Conservation (phyloP, 2,888 invertebrate species). For the Lacanobia oleracea region DNA sequence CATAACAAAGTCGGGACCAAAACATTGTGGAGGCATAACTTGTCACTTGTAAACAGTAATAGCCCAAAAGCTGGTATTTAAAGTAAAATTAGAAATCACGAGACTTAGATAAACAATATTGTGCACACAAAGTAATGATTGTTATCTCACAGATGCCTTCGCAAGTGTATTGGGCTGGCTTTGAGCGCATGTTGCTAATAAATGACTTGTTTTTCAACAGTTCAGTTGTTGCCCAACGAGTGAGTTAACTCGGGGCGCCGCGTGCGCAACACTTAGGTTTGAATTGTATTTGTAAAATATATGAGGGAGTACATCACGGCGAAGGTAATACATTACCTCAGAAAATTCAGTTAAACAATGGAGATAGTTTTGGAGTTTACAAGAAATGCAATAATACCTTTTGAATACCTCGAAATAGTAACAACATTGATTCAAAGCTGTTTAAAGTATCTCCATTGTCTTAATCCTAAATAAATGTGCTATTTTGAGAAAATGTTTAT, state of each 20-base stretch:
- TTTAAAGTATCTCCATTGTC: conserved; percentile 81
- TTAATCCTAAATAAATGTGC: conserved; percentile 74
- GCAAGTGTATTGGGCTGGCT: conserved; percentile 85
- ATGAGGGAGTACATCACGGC: conserved; percentile 87
- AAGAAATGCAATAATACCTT: conserved; percentile 3
- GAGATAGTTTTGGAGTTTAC: conserved; percentile 72
- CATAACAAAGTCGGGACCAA: conserved; percentile 86
- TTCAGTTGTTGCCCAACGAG: conserved; percentile 90
- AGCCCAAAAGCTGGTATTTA: conserved; percentile 22
- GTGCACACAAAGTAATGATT: conserved; percentile 32
- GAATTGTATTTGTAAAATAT: conserved; percentile 90
- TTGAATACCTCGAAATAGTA: conserved; percentile 5
- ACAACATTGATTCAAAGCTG: conserved; percentile 41
- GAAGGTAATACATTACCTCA: conserved; percentile 90
- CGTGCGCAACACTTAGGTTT: conserved; percentile 90
- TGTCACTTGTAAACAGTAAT: conserved; percentile 29
- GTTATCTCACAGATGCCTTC: conserved; percentile 75
- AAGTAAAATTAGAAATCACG: conserved; percentile 32
- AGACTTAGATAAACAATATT: conserved; percentile 1
- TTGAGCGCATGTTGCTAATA: conserved; percentile 90
- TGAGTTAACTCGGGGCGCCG: conserved; percentile 90
- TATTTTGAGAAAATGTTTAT: too few relatives aligned
- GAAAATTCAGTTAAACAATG: conserved; percentile 82
- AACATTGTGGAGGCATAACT: conserved; percentile 82
- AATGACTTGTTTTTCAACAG: conserved; percentile 91